phyloP scores from a whole-genome alignment of 2,797 vertebrate genomes.

The Gymnothorax javanicus region DNA sequence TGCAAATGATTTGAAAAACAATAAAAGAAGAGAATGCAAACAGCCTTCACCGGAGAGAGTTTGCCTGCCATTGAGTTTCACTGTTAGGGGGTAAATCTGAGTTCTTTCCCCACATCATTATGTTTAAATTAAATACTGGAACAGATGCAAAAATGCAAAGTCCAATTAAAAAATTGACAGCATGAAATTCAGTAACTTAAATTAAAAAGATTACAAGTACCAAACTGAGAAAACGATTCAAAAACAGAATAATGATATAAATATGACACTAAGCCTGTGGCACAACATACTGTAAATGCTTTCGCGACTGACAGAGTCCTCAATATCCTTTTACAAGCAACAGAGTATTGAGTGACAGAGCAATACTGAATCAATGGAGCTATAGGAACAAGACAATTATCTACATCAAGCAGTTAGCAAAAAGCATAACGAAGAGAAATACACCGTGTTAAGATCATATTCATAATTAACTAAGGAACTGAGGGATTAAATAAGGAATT shows the following conservation, averaged over 20 bases:
- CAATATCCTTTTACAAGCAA: background rate
- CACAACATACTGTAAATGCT: background rate
- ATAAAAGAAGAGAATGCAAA: background rate
- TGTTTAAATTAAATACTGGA: background rate
- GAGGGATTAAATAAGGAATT: no score
- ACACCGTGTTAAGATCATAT: background rate
- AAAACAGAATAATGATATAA: background rate
- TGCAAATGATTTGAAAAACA: slow-evolving; percentile 12
- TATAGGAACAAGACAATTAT: background rate
- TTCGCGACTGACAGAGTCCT: background rate
- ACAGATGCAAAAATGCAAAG: background rate
- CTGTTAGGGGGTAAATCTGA: background rate
- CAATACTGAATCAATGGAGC: background rate
- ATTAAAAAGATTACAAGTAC: background rate
- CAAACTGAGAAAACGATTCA: background rate
- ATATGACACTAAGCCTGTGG: background rate
- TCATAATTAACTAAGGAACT: background rate
- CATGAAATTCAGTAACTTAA: background rate
- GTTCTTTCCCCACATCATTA: background rate
- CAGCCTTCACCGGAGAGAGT: background rate
- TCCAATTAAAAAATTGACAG: background rate
- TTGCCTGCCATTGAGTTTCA: background rate
- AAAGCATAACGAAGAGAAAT: background rate
- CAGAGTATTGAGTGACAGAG: background rate
- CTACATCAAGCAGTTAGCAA: background rate